Conservation (phyloP, 2,113 vertebrate genomes). For the Romanogobio albipinnatus region DNA sequence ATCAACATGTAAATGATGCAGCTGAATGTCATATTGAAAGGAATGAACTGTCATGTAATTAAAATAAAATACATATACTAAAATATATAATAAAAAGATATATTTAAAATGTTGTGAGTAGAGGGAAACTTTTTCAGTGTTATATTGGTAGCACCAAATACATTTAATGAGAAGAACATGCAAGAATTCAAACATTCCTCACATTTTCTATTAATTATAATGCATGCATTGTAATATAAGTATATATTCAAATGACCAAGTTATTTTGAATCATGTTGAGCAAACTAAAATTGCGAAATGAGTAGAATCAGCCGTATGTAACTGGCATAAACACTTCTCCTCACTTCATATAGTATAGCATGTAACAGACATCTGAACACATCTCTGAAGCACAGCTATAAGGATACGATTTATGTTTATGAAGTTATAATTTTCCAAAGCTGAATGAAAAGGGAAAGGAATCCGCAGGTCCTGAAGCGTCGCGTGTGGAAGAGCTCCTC, state of each 20-base stretch:
- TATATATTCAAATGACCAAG: neutral
- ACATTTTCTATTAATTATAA: neutral
- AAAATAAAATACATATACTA: neutral
- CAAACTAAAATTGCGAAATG: neutral
- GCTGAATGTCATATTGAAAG: neutral
- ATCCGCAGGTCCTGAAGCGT: slow-evolving; percentile 48
- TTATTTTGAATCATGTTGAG: neutral
- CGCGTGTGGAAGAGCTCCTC: slow-evolving; percentile 39
- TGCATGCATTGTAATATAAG: neutral
- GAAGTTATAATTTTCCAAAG: slow-evolving; percentile 60
- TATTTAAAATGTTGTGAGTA: neutral
- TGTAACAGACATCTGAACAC: neutral
- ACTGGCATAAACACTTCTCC: no score
- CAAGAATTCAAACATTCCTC: neutral
- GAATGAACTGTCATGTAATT: neutral
- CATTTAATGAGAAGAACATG: neutral
- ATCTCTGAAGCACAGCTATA: neutral
- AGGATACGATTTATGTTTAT: neutral
- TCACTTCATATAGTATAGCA: no score
- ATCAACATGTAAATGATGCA: neutral
- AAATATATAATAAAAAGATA: neutral
- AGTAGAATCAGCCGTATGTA: neutral
- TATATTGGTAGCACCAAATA: neutral
- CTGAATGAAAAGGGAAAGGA: slow-evolving; percentile 75
- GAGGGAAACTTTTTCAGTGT: neutral